Evolutionary conservation across 2,113 vertebrate genomes (phyloP), one percentile per base, ranked within the genome.

Genomic region (Mionectes macconnelli): DNA sequence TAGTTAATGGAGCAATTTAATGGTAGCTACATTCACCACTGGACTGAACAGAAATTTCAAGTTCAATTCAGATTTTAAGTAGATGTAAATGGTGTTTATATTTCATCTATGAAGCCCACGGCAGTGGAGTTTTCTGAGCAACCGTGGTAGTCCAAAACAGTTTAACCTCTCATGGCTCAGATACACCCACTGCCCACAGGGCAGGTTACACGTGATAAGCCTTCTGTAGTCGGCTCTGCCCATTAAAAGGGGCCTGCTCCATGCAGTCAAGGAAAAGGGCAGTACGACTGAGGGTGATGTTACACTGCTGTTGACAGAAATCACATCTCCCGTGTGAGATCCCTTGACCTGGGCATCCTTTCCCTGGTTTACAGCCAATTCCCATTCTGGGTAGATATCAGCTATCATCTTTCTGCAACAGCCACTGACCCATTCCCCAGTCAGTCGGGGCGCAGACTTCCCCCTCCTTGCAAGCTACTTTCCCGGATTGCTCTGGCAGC

Each of bases 1-100:
- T 84, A 94, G 64, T 86, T 96, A 95, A 96, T 86, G 73, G 56
- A 93, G 69, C 88, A 93, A 84, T 96, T 92, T 94, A 96, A 92
- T 68, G 86, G 82, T 66, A 68, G 68, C 88, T 94, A 90, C 64
- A 81, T 86, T 88, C 72, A 89, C 66, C 19, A 37, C 64, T 81
- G 90, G 85, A 93, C 79, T 92, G 88, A 92, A 75, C 47, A 88
- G 63, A 80, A 93, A 91, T 93, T 96, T 93, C 90, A 94, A 93
- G 68, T 94, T 81, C 89, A 89, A 53, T 93, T 93, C 73, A 64
- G 66, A 87, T 78, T 86, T 95, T 94, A 95, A 94, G 83, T 73
- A 94, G 76, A 92, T 78, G n/a, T 72, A 92, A 96, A 88, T 72
- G 60, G 69, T 87, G 56, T 75, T 92, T 94, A 75, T 89, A 68